Percentiles rank a stretch among this genome's conserved stretches.
Conservation (phyloP, 1,140 invertebrate genomes). For the Philotrypesis tridentata region DNA sequence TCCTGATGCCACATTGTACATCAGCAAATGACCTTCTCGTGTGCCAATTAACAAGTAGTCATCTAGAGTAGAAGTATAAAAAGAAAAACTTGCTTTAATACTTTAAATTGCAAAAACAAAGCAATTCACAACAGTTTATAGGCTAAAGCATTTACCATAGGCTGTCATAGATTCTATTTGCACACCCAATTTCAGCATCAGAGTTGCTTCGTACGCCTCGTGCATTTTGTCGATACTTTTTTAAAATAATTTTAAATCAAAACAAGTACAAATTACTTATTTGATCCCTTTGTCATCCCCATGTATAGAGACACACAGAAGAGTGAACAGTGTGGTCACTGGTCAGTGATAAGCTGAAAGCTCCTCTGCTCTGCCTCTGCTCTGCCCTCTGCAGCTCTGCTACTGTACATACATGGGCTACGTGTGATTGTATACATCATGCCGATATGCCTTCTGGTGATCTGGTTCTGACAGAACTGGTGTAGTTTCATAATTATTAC, state of each 20-base stretch:
- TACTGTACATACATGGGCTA: too few relatives aligned
- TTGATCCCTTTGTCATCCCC: conserved; percentile 9
- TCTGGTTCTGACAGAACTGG: too few relatives aligned
- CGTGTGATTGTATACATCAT: too few relatives aligned
- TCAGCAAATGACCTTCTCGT: conserved; percentile 92
- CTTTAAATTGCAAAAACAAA: not conserved
- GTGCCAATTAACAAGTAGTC: conserved; percentile 94
- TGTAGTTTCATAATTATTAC: too few relatives aligned
- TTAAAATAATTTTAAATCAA: not conserved
- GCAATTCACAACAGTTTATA: not conserved
- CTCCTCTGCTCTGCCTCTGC: too few relatives aligned
- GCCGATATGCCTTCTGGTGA: too few relatives aligned
- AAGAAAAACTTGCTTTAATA: conserved; percentile 1
- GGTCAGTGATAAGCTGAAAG: too few relatives aligned
- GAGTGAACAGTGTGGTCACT: too few relatives aligned
- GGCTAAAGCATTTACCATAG: conserved; percentile 79
- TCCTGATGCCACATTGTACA: conserved; percentile 85
- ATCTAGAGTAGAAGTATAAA: conserved; percentile 79
- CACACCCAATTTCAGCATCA: conserved; percentile 87
- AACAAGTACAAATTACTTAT: not conserved
- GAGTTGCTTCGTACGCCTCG: conserved; percentile 87
- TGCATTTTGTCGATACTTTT: conserved; percentile 79
- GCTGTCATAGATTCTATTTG: conserved; percentile 94
- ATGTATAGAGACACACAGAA: too few relatives aligned
- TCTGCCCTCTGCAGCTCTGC: too few relatives aligned